A percentile compares a stretch with the other conserved stretches of the same genome.
Conservation (phyloP, 2,113 vertebrate genomes). For the Mobula hypostoma region DNA sequence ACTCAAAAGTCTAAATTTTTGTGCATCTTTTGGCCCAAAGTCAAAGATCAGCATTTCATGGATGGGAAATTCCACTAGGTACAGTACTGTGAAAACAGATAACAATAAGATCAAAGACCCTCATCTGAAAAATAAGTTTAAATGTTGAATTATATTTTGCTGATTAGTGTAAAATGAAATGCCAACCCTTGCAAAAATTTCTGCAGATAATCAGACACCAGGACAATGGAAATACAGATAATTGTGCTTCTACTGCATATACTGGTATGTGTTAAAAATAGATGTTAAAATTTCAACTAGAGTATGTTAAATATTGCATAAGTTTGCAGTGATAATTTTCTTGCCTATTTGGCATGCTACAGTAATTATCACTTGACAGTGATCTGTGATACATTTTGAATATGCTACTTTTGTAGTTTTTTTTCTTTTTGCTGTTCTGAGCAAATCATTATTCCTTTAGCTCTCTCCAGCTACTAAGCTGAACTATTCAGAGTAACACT, state of each 20-base stretch:
- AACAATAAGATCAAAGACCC: not conserved
- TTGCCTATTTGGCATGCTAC: not conserved
- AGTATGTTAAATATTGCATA: not conserved
- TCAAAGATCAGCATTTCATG: slow-evolving; percentile 23
- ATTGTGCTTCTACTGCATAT: not conserved
- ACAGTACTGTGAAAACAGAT: not conserved
- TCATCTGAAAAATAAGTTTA: slow-evolving; percentile 10
- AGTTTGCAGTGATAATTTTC: not conserved
- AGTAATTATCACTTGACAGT: not conserved
- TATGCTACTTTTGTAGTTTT: not conserved
- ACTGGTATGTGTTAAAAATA: too few relatives aligned
- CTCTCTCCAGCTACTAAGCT: not conserved
- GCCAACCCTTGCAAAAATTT: not conserved
- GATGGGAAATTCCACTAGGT: not conserved
- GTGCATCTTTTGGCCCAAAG: not conserved
- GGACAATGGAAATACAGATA: not conserved
- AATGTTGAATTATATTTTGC: not conserved
- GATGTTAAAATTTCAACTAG: not conserved
- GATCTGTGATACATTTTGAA: not conserved
- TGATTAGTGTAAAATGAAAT: not conserved
- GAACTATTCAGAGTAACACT: not conserved
- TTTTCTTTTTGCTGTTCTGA: not conserved
- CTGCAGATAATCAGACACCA: not conserved
- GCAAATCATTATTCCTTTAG: not conserved
- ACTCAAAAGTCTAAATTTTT: not conserved